phyloP scores from a whole-genome alignment of 2,888 invertebrate genomes.

The Onchidella celtica region DNA sequence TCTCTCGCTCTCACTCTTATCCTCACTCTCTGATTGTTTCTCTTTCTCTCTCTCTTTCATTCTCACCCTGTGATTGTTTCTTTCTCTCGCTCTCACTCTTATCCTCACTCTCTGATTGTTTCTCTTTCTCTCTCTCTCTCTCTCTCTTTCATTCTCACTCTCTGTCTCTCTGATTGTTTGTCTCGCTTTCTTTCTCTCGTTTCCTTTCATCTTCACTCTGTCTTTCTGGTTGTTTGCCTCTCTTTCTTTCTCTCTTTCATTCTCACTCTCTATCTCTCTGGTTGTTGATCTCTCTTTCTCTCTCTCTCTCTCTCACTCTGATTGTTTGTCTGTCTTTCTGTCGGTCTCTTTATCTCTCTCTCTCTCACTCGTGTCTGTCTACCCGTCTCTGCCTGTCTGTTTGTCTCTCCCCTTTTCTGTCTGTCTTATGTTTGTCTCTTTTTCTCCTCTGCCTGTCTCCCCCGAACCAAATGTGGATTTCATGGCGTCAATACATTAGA shows the following conservation, averaged over 20 bases:
- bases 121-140: slow-evolving; percentile 1
- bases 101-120: not conserved
- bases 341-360: not conserved
- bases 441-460: not conserved
- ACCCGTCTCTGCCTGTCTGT: not conserved
- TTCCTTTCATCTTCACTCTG: not conserved
- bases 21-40: too few species aligned
- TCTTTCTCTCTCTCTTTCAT: too few species aligned
- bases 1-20: not conserved
- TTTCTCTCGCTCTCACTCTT: not conserved
- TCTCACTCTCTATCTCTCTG: not conserved
- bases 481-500: too few species aligned
- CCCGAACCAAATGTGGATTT: too few species aligned
- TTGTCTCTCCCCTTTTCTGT: not conserved
- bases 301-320: not conserved
- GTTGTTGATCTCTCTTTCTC: not conserved
- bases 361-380: not conserved
- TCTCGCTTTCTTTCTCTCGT: not conserved
- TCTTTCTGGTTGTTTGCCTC: not conserved
- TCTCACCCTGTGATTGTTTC: too few species aligned
- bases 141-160: too few species aligned
- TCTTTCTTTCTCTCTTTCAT: not conserved
- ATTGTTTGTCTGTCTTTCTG: not conserved
- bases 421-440: not conserved
- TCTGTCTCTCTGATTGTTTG: too few species aligned